Evolutionary conservation across 2,797 vertebrate genomes (phyloP), one percentile per base, ranked within the genome.

Genomic region (Mormyrops boulengeri): DNA sequence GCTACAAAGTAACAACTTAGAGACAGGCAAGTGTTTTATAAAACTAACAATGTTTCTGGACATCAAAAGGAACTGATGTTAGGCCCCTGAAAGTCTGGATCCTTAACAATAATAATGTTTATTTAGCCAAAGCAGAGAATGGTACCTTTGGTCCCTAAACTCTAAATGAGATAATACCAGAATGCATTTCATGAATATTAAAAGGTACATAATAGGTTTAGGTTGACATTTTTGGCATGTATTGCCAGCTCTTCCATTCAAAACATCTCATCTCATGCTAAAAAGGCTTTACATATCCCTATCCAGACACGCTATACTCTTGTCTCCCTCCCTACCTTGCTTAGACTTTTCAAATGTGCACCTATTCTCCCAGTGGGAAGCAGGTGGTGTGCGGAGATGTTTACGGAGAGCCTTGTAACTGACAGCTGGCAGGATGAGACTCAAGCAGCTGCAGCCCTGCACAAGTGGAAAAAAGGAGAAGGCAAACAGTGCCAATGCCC

Each of bases 391-490:
- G 94, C 93, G 93, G 57, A 94, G 95, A 95, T 95, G 94, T 95
- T 96, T 97, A 95, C 92, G 89, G 93, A 94, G 95, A 94, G 92
- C 91, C 89, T 88, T 92, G 92, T 93, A 91, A 93, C 92, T 95
- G 95, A 97, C 97, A 97, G 97, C 97, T 97, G 97, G 96, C 93
- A 93, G 93, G 94, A 94, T 89, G 92, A 93, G 94, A 94, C 93
- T 95, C 92, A 95, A 96, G 96, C 96, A 97, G 96, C 97, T 97
- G 96, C 95, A 96, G 94, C 94, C 93, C 94, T 92, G 95, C 94
- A 95, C 90, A 95, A 93, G 92, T 92, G 94, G 95, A 93, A 93
- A 93, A 57, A 87, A 89, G 90, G 55, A 94, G 94, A 95, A 96
- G 95, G 94, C 94, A 96, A 95, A 95, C 95, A 92, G 93, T 92